Conservation (phyloP, 2,797 vertebrate species). For the Oceanodroma leucorhoa region DNA sequence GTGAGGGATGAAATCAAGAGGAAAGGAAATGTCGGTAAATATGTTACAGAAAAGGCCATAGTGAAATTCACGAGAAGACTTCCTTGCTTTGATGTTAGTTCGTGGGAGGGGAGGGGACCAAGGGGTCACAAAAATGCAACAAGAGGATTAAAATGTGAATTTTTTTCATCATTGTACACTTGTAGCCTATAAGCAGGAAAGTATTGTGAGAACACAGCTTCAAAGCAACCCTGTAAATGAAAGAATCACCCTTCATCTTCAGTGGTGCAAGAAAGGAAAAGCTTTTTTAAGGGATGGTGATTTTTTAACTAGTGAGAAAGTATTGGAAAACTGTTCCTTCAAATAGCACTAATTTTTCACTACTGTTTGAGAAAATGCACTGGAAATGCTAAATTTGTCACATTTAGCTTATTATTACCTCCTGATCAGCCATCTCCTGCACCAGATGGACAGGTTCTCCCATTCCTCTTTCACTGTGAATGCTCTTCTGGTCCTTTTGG, state of each 20-base stretch:
- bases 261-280: neutral
- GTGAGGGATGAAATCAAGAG: neutral
- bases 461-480: neutral
- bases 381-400: neutral
- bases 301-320: neutral
- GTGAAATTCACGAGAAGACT: neutral
- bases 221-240: neutral
- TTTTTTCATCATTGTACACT: neutral
- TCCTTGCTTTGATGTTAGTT: neutral
- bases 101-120: neutral
- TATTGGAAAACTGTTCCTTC: neutral
- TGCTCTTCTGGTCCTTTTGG: neutral
- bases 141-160: neutral
- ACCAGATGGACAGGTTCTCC: accelerated
- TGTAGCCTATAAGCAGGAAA: neutral
- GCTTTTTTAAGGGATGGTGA: neutral
- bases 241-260: neutral
- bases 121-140: neutral
- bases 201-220: neutral
- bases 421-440: neutral
- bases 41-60: neutral
- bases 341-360: neutral
- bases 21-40: neutral
- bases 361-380: neutral
- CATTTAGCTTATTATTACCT: neutral